These are phyloP conservation scores for Paraplagusia blochii DNA, from an alignment of 2,113 vertebrate genomes.

Conservation along the genomic window DNA sequence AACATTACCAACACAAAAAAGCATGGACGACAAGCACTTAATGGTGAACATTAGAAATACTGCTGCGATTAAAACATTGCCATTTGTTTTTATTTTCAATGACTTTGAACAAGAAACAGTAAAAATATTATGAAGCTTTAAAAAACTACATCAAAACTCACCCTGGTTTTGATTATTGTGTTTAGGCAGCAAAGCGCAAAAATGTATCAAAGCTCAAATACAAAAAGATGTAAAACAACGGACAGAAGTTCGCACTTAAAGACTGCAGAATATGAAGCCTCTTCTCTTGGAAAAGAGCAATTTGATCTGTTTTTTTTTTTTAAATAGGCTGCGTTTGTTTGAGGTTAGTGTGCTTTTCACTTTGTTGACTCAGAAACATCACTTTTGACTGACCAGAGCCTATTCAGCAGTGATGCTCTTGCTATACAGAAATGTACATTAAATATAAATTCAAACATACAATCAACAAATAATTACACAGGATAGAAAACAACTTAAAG, in stretches of 20 bases:
- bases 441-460: conserved; percentile 60
- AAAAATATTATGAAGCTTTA: no score
- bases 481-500: conserved; percentile 50
- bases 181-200: conserved; percentile 42
- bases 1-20: no score
- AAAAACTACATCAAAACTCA: no score
- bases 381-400: conserved; percentile 9
- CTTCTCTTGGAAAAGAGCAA: no score
- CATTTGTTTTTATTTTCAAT: no score
- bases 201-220: conserved; percentile 27
- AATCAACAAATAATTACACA: conserved; percentile 50
- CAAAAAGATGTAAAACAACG: conserved; percentile 16
- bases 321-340: conserved; percentile 3
- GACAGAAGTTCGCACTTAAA: no score
- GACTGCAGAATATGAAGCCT: no score
- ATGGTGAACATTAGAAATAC: no score
- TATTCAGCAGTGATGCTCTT: conserved; percentile 19
- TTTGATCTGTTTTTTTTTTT: conserved; percentile 4
- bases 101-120: no score
- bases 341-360: conserved; percentile 32
- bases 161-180: no score
- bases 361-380: conserved; percentile 32
- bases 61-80: no score
- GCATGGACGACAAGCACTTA: no score
- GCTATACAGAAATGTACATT: conserved; percentile 39